These are phyloP conservation scores for Drosophila varians DNA, from an alignment of 1,140 invertebrate species.

Conservation along the genomic window DNA sequence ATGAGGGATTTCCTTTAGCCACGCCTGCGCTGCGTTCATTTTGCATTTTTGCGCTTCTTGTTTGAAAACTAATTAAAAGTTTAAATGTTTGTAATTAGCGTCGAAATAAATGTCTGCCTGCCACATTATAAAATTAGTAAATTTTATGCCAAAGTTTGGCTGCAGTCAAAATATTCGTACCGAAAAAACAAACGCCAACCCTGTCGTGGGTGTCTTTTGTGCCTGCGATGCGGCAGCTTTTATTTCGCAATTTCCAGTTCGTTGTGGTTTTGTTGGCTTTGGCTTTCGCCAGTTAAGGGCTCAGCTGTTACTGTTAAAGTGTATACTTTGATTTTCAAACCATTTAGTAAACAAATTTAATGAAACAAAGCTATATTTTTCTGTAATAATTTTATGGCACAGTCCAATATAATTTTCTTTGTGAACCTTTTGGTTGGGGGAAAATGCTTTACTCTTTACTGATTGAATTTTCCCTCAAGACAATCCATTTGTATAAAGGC, in stretches of 20 bases:
- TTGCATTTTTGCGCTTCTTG: slow-evolving; percentile 46
- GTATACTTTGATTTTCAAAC: neutral
- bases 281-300: slow-evolving; percentile 4
- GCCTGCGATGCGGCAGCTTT: slow-evolving; percentile 27
- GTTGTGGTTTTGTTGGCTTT: slow-evolving; percentile 25
- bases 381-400: too few species aligned
- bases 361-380: neutral
- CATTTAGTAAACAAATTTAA: neutral
- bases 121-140: slow-evolving; percentile 79
- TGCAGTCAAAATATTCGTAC: slow-evolving; percentile 48
- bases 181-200: slow-evolving; percentile 33
- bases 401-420: too few species aligned
- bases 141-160: slow-evolving; percentile 69
- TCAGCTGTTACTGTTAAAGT: neutral
- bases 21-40: slow-evolving; percentile 24
- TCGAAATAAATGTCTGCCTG: slow-evolving; percentile 78
- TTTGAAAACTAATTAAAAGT: slow-evolving; percentile 79
- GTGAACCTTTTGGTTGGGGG: too few species aligned
- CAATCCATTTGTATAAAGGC: neutral
- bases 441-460: too few species aligned
- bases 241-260: slow-evolving; percentile 38
- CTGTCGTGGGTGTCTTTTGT: slow-evolving; percentile 14
- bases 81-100: slow-evolving; percentile 81
- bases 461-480: neutral
- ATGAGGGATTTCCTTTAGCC: slow-evolving; percentile 22